Evolutionary conservation across 2,113 vertebrate genomes (phyloP).

Genomic region (Phainopepla nitens): DNA sequence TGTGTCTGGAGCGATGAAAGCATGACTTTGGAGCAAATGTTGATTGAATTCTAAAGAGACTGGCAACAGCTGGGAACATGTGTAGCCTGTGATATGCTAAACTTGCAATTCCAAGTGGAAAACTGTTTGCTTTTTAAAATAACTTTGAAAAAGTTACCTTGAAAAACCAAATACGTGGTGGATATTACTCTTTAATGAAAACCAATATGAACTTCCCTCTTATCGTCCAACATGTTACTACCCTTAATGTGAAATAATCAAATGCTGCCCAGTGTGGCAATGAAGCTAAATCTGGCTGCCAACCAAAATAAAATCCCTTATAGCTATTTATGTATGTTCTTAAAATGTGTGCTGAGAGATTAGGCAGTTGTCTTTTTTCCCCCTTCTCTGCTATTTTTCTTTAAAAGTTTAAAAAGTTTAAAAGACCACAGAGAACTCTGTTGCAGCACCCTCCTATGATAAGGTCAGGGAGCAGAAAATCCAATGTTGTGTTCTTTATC

Average conservation of each 20-base stretch:
- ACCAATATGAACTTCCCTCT: not conserved
- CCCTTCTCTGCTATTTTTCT: not conserved
- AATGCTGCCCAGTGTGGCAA: not conserved
- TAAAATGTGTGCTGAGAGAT: slow-evolving; percentile 42
- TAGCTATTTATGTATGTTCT: slow-evolving; percentile 31
- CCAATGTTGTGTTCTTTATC: not conserved
- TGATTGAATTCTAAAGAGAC: slow-evolving; percentile 27
- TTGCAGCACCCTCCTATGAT: not conserved
- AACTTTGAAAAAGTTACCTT: slow-evolving; percentile 32
- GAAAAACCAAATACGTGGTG: not conserved
- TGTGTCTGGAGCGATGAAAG: not conserved
- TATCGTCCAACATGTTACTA: not conserved
- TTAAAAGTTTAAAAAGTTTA: not conserved
- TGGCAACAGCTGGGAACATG: not conserved
- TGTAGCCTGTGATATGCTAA: slow-evolving; percentile 8
- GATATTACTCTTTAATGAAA: slow-evolving; percentile 25
- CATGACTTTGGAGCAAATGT: slow-evolving; percentile 4
- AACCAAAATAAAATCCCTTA: slow-evolving; percentile 47
- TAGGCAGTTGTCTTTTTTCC: not conserved
- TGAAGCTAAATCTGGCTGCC: slow-evolving; percentile 23
- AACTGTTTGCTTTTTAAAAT: slow-evolving; percentile 7
- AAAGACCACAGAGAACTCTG: not conserved
- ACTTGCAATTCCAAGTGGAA: not conserved
- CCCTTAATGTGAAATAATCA: slow-evolving; percentile 39
- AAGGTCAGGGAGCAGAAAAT: not conserved